A percentile compares a stretch with the other conserved stretches of the same genome.
Evolutionary conservation across 2,797 vertebrate species (phyloP).

Genomic region (Syngnathus acus): DNA sequence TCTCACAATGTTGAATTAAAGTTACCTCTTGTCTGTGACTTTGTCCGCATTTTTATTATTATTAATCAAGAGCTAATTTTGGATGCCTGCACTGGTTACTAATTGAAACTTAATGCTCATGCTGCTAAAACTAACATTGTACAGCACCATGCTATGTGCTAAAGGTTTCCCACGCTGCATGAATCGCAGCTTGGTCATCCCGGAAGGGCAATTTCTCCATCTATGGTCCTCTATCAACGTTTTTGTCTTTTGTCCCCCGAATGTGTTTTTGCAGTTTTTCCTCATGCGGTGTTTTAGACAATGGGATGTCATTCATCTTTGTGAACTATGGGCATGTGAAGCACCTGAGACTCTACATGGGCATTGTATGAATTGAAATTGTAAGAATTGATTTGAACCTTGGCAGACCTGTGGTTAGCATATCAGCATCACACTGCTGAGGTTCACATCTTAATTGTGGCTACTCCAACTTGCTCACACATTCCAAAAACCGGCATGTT

Average conservation of each 20-base stretch:
- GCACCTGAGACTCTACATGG: not conserved
- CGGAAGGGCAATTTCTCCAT: not conserved
- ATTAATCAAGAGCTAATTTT: not conserved
- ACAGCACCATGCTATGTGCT: not conserved
- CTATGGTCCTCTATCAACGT: not conserved
- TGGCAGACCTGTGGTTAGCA: not conserved
- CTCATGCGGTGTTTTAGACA: no score
- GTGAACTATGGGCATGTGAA: no score
- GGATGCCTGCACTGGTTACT: not conserved
- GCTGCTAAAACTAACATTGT: not conserved
- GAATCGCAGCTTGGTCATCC: not conserved
- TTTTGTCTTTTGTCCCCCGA: not conserved
- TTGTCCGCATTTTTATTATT: constrained; percentile 53
- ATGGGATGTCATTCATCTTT: no score
- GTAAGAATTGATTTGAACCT: not conserved
- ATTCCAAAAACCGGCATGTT: not conserved
- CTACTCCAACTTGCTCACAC: no score
- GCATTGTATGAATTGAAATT: not conserved
- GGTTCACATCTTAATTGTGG: no score
- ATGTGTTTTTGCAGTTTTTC: no score
- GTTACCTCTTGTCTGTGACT: constrained; percentile 98
- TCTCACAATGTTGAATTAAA: constrained; percentile 99
- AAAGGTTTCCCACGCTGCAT: not conserved
- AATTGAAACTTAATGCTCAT: not conserved
- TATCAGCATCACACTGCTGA: no score